Conservation (phyloP, 2,888 invertebrate genomes). For the Drosophila nigritarsus region DNA sequence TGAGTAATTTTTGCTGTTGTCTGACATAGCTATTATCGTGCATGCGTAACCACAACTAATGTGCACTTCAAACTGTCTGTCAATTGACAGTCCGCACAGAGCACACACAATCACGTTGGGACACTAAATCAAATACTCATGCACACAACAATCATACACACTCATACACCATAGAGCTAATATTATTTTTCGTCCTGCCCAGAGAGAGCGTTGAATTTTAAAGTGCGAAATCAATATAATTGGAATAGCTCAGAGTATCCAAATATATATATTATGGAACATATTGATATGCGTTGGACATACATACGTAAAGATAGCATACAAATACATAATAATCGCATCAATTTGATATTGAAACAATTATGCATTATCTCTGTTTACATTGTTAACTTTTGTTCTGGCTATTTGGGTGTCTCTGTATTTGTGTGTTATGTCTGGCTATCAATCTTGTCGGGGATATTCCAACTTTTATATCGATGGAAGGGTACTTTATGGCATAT, state of each 20-base stretch:
- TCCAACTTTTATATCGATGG: background rate
- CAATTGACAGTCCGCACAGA: slow-evolving; percentile 55
- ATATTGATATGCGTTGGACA: background rate
- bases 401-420: background rate
- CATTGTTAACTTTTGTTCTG: slow-evolving; percentile 5
- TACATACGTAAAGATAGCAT: background rate
- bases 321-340: background rate
- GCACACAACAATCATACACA: slow-evolving; percentile 14
- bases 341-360: slow-evolving; percentile 43
- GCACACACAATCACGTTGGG: slow-evolving; percentile 4
- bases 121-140: slow-evolving; percentile 43
- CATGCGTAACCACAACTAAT: slow-evolving; percentile 73
- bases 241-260: background rate
- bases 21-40: slow-evolving; percentile 57
- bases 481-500: background rate
- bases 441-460: slow-evolving; percentile 5
- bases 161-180: slow-evolving; percentile 13
- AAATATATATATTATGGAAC: background rate
- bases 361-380: slow-evolving; percentile 22
- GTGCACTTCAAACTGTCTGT: slow-evolving; percentile 71
- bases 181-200: slow-evolving; percentile 38
- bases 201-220: slow-evolving; percentile 21
- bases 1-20: slow-evolving; percentile 38
- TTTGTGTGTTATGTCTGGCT: slow-evolving; percentile 4
- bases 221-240: slow-evolving; percentile 16